Base-by-base conservation (phyloP, 2,888 invertebrate genomes). In the Lycocerus yunnanus region DNA sequence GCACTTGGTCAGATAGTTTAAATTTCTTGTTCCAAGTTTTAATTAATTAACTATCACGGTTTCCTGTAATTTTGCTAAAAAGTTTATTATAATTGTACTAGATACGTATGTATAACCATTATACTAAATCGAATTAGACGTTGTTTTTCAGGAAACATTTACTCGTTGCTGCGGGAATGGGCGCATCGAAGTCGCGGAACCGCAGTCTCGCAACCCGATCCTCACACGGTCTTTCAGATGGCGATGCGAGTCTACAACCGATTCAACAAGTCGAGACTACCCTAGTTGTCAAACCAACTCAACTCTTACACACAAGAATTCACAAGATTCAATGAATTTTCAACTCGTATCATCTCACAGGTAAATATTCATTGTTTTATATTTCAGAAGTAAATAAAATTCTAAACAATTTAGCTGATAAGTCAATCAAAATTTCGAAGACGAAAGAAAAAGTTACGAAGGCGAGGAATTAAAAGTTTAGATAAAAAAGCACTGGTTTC, bases 71-170 rank as follows among this genome's bases (percentile, higher is more conserved):
- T n/a, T n/a, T n/a, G n/a, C n/a, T n/a, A n/a, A n/a, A n/a, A n/a
- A n/a, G n/a, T n/a, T n/a, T n/a, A n/a, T n/a, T n/a, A n/a, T n/a
- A n/a, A n/a, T n/a, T n/a, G n/a, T n/a, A n/a, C n/a, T n/a, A n/a
- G n/a, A n/a, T n/a, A n/a, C n/a, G n/a, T n/a, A 24, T 24, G 21
- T 74, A 58, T 21, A 58, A 68, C 75, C 73, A 20, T 58, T 70
- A 67, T 24, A 76, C 71, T 79, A 78, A 78, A 77, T 72, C 77
- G 82, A 83, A 82, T 81, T 81, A 86, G 86, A 83, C 83, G 77
- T 82, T 86, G 83, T 84, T 86, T 88, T 89, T 77, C 88, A 92
- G 92, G 90, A 89, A 84, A 91, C 92, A 65, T 85, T 92, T 84
- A 85, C 87, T 73, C 85, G 86, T 18, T 86, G 84, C 72, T 90